A percentile compares a stretch with the other conserved stretches of the same genome.
Evolutionary conservation across 2,113 vertebrate genomes (phyloP).

Genomic region (Coregonus clupeaformis): DNA sequence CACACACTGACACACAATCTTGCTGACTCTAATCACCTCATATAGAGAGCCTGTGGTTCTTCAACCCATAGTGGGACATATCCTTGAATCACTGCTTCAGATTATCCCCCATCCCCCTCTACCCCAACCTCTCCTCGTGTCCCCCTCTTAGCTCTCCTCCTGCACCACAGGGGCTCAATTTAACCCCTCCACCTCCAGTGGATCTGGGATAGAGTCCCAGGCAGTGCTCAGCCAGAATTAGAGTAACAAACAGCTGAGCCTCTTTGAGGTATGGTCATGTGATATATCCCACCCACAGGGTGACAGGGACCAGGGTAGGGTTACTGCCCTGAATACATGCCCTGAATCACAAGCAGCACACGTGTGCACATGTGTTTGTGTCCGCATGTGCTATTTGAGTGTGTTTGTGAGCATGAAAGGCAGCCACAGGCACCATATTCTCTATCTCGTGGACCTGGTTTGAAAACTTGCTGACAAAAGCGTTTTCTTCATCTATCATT

Average conservation of each 20-base stretch:
- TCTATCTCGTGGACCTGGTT: not conserved
- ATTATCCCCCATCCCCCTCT: not conserved
- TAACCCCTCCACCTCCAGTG: not conserved
- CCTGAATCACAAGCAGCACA: slow-evolving; percentile 9
- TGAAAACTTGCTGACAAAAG: slow-evolving; percentile 26
- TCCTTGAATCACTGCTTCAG: not conserved
- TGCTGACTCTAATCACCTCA: not conserved
- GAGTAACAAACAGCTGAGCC: slow-evolving; percentile 73
- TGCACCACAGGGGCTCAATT: not conserved
- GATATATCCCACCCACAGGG: slow-evolving; percentile 63
- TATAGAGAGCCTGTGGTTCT: no score
- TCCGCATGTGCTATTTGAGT: not conserved
- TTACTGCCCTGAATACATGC: slow-evolving; percentile 53
- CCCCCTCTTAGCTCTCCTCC: not conserved
- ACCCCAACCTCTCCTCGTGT: not conserved
- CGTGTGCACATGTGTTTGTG: not conserved
- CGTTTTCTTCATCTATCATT: slow-evolving; percentile 32
- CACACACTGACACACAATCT: not conserved
- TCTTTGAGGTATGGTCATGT: slow-evolving; percentile 64
- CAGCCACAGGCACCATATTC: not conserved
- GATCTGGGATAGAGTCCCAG: not conserved
- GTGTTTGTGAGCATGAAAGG: not conserved
- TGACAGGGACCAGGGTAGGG: slow-evolving; percentile 50
- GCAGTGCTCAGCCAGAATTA: slow-evolving; percentile 71
- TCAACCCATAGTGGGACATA: not conserved